These are phyloP conservation scores for Gymnocheta viridis DNA, from an alignment of 2,888 invertebrate genomes.

Conservation along the genomic window DNA sequence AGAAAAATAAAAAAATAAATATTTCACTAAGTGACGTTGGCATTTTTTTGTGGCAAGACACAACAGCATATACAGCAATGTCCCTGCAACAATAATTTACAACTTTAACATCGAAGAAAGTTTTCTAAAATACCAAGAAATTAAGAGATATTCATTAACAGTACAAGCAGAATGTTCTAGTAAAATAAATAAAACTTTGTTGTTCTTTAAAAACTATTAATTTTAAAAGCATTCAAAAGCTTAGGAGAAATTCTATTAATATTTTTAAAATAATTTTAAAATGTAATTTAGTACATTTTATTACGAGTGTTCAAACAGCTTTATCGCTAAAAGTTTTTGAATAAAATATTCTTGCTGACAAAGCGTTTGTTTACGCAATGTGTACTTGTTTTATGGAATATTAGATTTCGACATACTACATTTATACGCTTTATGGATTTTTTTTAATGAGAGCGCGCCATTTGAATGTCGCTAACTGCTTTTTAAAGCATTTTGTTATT, in stretches of 20 bases:
- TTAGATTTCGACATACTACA: not conserved
- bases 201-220: not conserved
- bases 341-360: not conserved
- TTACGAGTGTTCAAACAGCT: not conserved
- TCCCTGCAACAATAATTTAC: not conserved
- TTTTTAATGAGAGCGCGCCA: no score
- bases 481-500: no score
- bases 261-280: not conserved
- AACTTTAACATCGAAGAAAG: not conserved
- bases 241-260: not conserved
- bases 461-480: no score
- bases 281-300: not conserved
- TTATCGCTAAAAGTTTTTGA: not conserved
- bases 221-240: conserved; percentile 2
- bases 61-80: not conserved
- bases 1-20: not conserved
- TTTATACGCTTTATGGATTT: not conserved
- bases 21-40: conserved; percentile 24
- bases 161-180: not conserved
- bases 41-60: conserved; percentile 33
- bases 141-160: conserved; percentile 22
- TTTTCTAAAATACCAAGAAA: conserved; percentile 7
- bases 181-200: not conserved
- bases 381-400: not conserved
- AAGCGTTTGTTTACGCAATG: not conserved